A percentile compares a stretch with the other conserved stretches of the same genome.
These are phyloP conservation scores for Automeris io DNA, from an alignment of 2,888 invertebrate species.

Conservation along the genomic window DNA sequence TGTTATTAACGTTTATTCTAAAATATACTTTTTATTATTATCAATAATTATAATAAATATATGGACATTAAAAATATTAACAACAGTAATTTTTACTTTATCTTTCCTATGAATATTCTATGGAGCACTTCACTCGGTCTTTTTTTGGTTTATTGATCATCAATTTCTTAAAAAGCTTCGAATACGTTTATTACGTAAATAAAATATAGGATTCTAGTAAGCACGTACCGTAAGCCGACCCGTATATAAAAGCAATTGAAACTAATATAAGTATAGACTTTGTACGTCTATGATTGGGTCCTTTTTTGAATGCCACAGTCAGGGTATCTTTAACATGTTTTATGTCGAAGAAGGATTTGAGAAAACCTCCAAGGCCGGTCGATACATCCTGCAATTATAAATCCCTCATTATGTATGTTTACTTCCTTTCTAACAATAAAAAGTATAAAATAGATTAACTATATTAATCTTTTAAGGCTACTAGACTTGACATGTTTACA, in stretches of 20 bases:
- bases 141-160: background rate
- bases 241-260: slow-evolving; percentile 56
- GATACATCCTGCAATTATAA: slow-evolving; percentile 42
- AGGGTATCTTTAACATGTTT: slow-evolving; percentile 70
- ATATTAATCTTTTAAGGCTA: too few species aligned
- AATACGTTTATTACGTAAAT: slow-evolving; percentile 14
- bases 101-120: too few species aligned
- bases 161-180: slow-evolving; percentile 3
- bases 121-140: too few species aligned
- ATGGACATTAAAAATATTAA: too few species aligned
- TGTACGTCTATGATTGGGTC: slow-evolving; percentile 48
- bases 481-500: too few species aligned
- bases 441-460: too few species aligned
- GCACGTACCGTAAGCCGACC: slow-evolving; percentile 55
- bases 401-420: slow-evolving; percentile 20
- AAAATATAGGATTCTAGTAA: slow-evolving; percentile 20
- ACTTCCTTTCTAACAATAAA: too few species aligned
- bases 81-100: too few species aligned
- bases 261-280: slow-evolving; percentile 57
- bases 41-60: too few species aligned
- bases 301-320: slow-evolving; percentile 68
- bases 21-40: too few species aligned
- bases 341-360: slow-evolving; percentile 69
- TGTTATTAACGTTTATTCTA: too few species aligned
- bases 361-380: slow-evolving; percentile 31